Base-by-base conservation (phyloP, 1,140 invertebrate species). In the Anoplophora glabripennis region DNA sequence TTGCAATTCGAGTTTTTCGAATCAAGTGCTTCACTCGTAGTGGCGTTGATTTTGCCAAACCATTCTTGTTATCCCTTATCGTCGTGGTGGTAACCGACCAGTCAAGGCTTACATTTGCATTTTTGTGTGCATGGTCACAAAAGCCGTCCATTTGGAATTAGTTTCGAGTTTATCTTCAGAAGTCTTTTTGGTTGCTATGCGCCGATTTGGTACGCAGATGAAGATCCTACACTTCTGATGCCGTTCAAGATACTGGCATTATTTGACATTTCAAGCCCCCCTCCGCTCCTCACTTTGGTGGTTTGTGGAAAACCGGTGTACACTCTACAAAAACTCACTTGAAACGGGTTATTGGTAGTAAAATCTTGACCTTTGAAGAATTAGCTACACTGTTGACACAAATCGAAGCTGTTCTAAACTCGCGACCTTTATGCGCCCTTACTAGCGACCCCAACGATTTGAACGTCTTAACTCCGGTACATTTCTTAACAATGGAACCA, bases 381-480 rank as follows among this genome's bases (percentile, higher is more conserved):
- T n/a, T n/a, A n/a, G n/a, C n/a, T n/a, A n/a, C n/a, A n/a, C n/a
- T n/a, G n/a, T n/a, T n/a, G n/a, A n/a, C n/a, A n/a, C n/a, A n/a
- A n/a, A n/a, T n/a, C n/a, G n/a, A n/a, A n/a, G n/a, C n/a, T n/a
- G n/a, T n/a, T n/a, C n/a, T n/a, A n/a, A n/a, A n/a, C 7, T 53
- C 51, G 17, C 34, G 51, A 7, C 51, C 51, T 10, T 42, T 53
- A 10, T 53, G 47, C 28, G 63, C 11, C 21, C 42, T 8, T 44
- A 63, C 41, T 15, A 69, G 12, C 64, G 63, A 67, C 53, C 53
- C 63, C 34, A 57, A 67, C 55, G 71, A 70, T 44, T 65, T 61
- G 10, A 42, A 64, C 18, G 57, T 62, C 10, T 36, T 68, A 9
- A 66, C 65, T 17, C 64, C 66, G 3, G 47, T 47, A 17, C 57